Evolutionary conservation across 2,113 vertebrate genomes (phyloP).

Genomic region (Halcyon malimbica): DNA sequence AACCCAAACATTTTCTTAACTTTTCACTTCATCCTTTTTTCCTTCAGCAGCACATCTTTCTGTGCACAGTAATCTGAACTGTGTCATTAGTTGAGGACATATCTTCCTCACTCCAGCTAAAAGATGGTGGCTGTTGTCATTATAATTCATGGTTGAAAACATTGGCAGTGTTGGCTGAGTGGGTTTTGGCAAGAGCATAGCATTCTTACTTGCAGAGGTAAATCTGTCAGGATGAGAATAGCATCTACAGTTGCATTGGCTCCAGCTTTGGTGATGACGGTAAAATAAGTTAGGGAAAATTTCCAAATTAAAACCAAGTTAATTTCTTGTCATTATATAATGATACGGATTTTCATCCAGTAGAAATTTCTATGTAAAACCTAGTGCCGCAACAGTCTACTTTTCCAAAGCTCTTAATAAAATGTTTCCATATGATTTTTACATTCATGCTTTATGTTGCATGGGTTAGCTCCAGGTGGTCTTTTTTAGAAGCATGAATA

Average conservation of each 20-base stretch:
- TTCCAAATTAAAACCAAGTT: neutral
- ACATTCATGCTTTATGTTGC: neutral
- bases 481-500: conserved; percentile 7
- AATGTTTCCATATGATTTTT: conserved; percentile 29
- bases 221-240: neutral
- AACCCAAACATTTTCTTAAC: neutral
- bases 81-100: neutral
- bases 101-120: neutral
- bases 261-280: neutral
- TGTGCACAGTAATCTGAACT: neutral
- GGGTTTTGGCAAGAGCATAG: neutral
- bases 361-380: neutral
- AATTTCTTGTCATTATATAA: neutral
- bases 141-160: neutral
- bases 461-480: conserved; percentile 28
- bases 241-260: neutral
- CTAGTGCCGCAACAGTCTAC: neutral
- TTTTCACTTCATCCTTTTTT: neutral
- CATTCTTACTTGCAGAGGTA: neutral
- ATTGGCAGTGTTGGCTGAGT: neutral
- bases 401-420: neutral
- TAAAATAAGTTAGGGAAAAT: neutral
- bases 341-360: neutral
- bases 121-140: neutral
- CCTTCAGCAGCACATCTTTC: neutral